phyloP scores from a whole-genome alignment of 2,113 vertebrate species.

The human region GRCh38 chr6:160542501-160543000 shows the following conservation, averaged over 20 bases:
- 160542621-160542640: fast-evolving
- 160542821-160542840: not conserved
- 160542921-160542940: not conserved
- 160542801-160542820: constrained; percentile 60
- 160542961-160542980: not conserved
- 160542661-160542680: fast-evolving
- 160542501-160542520: too few species aligned
- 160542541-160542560: too few species aligned
- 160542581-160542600: not conserved
- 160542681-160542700: constrained; percentile 90
- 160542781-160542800: constrained; percentile 89
- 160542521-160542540: too few species aligned
- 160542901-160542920: not conserved
- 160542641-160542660: fast-evolving
- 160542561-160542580: too few species aligned
- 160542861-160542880: fast-evolving
- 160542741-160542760: constrained; percentile 93
- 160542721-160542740: constrained; percentile 90
- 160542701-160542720: constrained; percentile 99
- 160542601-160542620: fast-evolving
- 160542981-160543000: not conserved
- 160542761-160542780: constrained; percentile 86
- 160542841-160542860: fast-evolving
- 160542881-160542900: not conserved
- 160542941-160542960: not conserved